phyloP scores from a whole-genome alignment of 1,140 invertebrate species.

The Drosophila teissieri region DNA sequence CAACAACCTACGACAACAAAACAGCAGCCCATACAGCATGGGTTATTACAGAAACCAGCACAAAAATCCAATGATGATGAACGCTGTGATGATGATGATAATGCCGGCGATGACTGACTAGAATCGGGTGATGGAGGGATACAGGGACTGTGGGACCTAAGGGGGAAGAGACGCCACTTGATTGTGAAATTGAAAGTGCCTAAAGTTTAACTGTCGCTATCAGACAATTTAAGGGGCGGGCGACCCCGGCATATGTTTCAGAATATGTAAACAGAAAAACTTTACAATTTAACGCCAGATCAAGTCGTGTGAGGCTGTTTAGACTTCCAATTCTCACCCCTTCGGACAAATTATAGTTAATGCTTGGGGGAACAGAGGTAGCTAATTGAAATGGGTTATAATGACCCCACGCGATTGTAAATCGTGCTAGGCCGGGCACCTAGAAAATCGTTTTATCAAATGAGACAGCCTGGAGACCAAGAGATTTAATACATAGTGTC shows the following conservation, averaged over 20 bases:
- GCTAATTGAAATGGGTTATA: conserved; percentile 47
- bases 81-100: conserved; percentile 24
- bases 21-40: conserved; percentile 10
- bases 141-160: conserved; percentile 1
- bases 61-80: conserved; percentile 42
- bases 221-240: conserved; percentile 55
- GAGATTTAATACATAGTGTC: not conserved
- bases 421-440: not conserved
- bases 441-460: not conserved
- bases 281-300: conserved; percentile 73
- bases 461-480: too few relatives aligned
- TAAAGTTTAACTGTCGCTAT: conserved; percentile 44
- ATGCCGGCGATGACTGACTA: conserved; percentile 29
- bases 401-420: conserved; percentile 30
- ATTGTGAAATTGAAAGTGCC: conserved; percentile 66
- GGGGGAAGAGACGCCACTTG: conserved; percentile 32
- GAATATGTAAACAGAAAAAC: conserved; percentile 59
- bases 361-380: conserved; percentile 5
- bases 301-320: conserved; percentile 13
- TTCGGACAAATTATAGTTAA: conserved; percentile 40
- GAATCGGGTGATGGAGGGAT: conserved; percentile 12
- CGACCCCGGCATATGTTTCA: conserved; percentile 45
- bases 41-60: conserved; percentile 40
- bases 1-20: conserved; percentile 71
- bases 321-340: conserved; percentile 58